A percentile compares a stretch with the other conserved stretches of the same genome.
These are phyloP conservation scores for Meleagris gallopavo DNA, from an alignment of 2,113 vertebrate species.

Conservation along the genomic window DNA sequence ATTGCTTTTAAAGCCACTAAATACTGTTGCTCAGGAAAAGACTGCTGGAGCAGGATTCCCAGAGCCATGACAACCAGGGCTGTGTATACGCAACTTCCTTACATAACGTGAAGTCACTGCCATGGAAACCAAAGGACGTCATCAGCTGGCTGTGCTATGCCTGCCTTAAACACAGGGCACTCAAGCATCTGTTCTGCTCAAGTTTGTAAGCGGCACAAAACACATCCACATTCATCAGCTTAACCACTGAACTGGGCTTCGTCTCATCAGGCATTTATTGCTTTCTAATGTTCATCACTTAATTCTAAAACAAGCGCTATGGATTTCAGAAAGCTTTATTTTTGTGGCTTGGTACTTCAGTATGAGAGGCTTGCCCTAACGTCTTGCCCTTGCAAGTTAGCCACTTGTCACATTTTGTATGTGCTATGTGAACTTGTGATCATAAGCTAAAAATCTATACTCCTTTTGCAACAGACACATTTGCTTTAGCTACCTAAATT, in stretches of 20 bases:
- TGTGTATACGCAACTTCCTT: conserved; percentile 45
- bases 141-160: not conserved
- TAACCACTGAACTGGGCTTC: not conserved
- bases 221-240: not conserved
- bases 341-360: not conserved
- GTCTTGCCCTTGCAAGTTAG: not conserved
- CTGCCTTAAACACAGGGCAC: not conserved
- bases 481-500: not conserved
- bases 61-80: conserved; percentile 51
- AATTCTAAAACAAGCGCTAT: not conserved
- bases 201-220: not conserved
- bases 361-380: not conserved
- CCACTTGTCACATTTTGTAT: not conserved
- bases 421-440: not conserved
- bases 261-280: not conserved
- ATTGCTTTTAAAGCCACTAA: not conserved
- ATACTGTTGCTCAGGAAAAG: not conserved
- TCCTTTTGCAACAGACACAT: not conserved
- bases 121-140: conserved; percentile 60
- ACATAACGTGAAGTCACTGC: conserved; percentile 49
- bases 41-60: not conserved
- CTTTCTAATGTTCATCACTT: not conserved
- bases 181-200: not conserved
- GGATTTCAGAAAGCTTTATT: not conserved
- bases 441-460: not conserved